These are phyloP conservation scores for Coenonympha glycerion DNA, from an alignment of 2,888 invertebrate genomes.

Conservation along the genomic window DNA sequence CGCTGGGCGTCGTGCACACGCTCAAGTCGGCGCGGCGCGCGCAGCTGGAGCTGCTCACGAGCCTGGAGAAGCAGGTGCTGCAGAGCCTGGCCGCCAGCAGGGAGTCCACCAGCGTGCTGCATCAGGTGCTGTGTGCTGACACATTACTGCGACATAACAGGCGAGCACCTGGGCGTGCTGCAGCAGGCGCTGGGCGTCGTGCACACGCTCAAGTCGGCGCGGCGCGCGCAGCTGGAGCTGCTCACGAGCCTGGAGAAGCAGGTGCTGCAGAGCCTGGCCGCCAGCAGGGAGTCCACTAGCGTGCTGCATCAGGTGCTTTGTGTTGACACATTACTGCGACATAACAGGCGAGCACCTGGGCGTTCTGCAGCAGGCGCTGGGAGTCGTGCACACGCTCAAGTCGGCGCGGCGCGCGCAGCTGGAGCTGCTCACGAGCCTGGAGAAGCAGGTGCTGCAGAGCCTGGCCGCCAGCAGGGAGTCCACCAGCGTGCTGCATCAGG, in stretches of 20 bases:
- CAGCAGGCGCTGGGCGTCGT: slow-evolving; percentile 70
- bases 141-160: slow-evolving; percentile 61
- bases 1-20: slow-evolving; percentile 72
- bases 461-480: slow-evolving; percentile 73
- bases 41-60: slow-evolving; percentile 76
- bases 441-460: slow-evolving; percentile 77
- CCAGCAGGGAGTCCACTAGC: slow-evolving; percentile 74
- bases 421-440: slow-evolving; percentile 77
- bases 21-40: slow-evolving; percentile 73
- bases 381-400: slow-evolving; percentile 76
- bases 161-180: slow-evolving; percentile 54
- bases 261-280: slow-evolving; percentile 73
- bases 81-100: slow-evolving; percentile 73
- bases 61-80: slow-evolving; percentile 78
- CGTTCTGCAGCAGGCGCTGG: slow-evolving; percentile 60
- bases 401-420: slow-evolving; percentile 70
- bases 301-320: slow-evolving; percentile 70
- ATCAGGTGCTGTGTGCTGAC: slow-evolving; percentile 70
- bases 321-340: no score
- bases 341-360: slow-evolving; percentile 57
- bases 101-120: slow-evolving; percentile 74
- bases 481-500: slow-evolving; percentile 74
- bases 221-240: slow-evolving; percentile 72
- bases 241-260: slow-evolving; percentile 78
- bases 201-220: slow-evolving; percentile 76